phyloP scores from a whole-genome alignment of 2,113 vertebrate genomes.

The Myotis davidii region DNA sequence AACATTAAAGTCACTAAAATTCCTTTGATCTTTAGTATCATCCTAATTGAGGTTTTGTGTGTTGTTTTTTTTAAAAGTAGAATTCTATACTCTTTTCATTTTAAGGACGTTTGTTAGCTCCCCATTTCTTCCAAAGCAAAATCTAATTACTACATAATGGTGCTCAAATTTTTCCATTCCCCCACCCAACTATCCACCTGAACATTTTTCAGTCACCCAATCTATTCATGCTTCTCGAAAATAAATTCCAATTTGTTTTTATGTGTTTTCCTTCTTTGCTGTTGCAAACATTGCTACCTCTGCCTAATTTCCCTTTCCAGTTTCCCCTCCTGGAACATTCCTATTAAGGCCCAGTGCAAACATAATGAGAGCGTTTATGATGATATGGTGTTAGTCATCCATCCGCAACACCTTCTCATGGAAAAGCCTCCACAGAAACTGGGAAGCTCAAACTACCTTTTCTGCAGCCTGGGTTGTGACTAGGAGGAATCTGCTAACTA shows the following conservation, averaged over 20 bases:
- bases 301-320: background rate
- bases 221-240: background rate
- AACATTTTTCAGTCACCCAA: background rate
- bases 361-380: background rate
- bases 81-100: background rate
- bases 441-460: background rate
- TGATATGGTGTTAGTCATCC: background rate
- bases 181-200: rapidly evolving
- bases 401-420: background rate
- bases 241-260: background rate
- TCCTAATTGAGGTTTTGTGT: background rate
- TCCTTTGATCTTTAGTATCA: background rate
- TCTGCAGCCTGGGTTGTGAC: background rate
- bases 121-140: background rate
- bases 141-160: background rate
- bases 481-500: background rate
- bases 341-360: background rate
- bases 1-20: background rate
- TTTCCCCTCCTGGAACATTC: background rate
- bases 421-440: background rate
- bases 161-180: background rate
- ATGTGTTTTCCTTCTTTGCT: background rate
- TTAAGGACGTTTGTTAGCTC: background rate
- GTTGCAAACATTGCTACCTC: background rate
- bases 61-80: background rate